A percentile compares a stretch with the other conserved stretches of the same genome.
Evolutionary conservation across 2,113 vertebrate genomes (phyloP).

Genomic region (Gorsachius goisagi): DNA sequence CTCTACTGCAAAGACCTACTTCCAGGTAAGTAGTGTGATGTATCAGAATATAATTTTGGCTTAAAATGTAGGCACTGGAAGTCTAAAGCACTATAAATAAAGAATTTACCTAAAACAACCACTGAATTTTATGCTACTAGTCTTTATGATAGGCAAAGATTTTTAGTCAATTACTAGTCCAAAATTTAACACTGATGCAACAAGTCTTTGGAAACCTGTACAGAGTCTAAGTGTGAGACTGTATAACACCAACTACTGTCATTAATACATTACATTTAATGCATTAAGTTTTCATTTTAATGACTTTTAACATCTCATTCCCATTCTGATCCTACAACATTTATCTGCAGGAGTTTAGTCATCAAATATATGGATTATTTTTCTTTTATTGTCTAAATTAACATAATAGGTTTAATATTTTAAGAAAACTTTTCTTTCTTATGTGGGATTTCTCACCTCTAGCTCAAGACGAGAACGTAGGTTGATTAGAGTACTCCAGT

Average conservation of each 20-base stretch:
- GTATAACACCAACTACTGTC: background rate
- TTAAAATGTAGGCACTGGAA: background rate
- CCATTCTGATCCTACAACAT: background rate
- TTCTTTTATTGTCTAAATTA: background rate
- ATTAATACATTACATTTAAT: background rate
- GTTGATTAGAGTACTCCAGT: conserved; percentile 94
- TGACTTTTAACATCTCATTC: background rate
- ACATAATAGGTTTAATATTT: background rate
- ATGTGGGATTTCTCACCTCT: conserved; percentile 78
- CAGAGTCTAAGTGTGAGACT: background rate
- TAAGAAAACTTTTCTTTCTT: background rate
- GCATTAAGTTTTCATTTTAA: background rate
- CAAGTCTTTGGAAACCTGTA: background rate
- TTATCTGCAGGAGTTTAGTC: background rate
- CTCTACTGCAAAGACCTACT: background rate
- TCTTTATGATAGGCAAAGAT: background rate
- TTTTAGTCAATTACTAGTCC: background rate
- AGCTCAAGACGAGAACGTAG: conserved; percentile 84
- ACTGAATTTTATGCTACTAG: background rate
- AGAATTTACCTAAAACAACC: background rate
- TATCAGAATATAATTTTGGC: background rate
- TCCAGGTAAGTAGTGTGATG: background rate
- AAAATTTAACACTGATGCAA: background rate
- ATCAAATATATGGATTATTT: background rate
- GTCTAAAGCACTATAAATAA: background rate